These are phyloP conservation scores for Temnothorax unifasciatus DNA, from an alignment of 2,888 invertebrate species.

Conservation along the genomic window DNA sequence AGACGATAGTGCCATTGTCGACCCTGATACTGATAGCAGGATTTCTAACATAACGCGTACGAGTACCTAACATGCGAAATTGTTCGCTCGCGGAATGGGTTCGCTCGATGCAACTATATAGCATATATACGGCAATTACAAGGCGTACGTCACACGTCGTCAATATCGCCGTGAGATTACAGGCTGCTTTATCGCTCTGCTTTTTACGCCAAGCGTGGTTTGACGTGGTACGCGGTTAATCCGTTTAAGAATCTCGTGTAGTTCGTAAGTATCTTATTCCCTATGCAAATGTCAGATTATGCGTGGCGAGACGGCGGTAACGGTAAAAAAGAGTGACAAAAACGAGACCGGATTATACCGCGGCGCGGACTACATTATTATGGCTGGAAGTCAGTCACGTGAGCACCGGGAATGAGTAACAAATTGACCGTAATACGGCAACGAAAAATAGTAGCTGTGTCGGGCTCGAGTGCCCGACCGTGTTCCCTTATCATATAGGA, in stretches of 20 bases:
- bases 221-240: conserved; percentile 16
- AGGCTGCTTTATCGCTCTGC: neutral
- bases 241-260: conserved; percentile 12
- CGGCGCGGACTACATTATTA: neutral
- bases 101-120: neutral
- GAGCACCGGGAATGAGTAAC: conserved; percentile 26
- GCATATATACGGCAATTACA: neutral
- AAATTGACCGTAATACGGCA: conserved; percentile 37
- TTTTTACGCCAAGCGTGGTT: neutral
- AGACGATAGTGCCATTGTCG: conserved; percentile 71
- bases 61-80: conserved; percentile 40
- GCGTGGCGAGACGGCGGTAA: too few species aligned
- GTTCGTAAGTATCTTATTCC: conserved; percentile 5
- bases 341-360: conserved; percentile 6
- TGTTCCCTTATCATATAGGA: conserved; percentile 38
- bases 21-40: conserved; percentile 10
- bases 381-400: conserved; percentile 8
- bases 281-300: conserved; percentile 30
- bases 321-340: neutral
- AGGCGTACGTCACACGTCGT: conserved; percentile 4
- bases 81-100: conserved; percentile 43
- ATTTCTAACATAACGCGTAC: conserved; percentile 66
- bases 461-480: conserved; percentile 10
- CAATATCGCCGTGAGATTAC: neutral
- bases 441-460: conserved; percentile 25